phyloP scores from a whole-genome alignment of 2,888 invertebrate species.

The Agrotis clavis region DNA sequence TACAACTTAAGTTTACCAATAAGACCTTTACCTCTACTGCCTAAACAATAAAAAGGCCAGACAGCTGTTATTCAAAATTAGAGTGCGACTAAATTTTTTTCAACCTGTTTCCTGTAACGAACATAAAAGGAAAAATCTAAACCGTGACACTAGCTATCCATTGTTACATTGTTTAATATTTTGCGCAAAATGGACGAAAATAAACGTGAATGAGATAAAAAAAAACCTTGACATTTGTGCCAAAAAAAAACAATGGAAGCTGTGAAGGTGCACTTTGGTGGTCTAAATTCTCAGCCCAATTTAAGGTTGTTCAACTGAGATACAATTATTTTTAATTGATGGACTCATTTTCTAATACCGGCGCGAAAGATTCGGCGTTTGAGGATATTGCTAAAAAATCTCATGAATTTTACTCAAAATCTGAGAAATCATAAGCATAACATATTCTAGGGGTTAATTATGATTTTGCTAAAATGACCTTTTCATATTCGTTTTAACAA shows the following conservation, averaged over 20 bases:
- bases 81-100: not conserved
- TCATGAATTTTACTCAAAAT: no score
- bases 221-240: slow-evolving; percentile 39
- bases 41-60: not conserved
- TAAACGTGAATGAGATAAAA: slow-evolving; percentile 16
- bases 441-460: no score
- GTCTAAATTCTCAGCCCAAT: slow-evolving; percentile 21
- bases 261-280: not conserved
- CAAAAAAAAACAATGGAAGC: slow-evolving; percentile 26
- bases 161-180: slow-evolving; percentile 50
- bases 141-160: slow-evolving; percentile 35
- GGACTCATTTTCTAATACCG: not conserved
- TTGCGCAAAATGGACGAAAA: slow-evolving; percentile 24
- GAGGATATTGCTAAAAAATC: not conserved
- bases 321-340: not conserved
- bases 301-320: slow-evolving; percentile 10
- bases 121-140: slow-evolving; percentile 15
- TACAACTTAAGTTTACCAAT: no score
- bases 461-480: no score
- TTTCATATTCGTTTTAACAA: no score
- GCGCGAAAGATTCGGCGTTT: not conserved
- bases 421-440: no score
- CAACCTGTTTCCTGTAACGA: slow-evolving; percentile 19
- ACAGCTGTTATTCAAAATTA: not conserved
- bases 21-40: not conserved